phyloP scores from a whole-genome alignment of 2,797 vertebrate genomes.

The Geotrypetes seraphini region DNA sequence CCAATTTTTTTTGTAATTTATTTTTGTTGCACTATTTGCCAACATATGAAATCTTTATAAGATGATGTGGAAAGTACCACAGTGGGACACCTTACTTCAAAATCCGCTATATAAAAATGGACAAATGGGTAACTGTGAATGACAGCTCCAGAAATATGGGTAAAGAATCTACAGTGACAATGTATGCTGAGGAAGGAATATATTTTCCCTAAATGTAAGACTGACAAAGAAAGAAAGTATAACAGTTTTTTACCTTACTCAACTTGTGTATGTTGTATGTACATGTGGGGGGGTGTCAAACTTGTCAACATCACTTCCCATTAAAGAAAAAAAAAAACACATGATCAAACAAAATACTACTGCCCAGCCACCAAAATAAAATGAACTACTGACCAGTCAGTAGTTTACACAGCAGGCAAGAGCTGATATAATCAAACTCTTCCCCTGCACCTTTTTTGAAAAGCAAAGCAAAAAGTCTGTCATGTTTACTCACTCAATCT shows the following conservation, averaged over 20 bases:
- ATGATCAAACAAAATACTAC: too few relatives aligned
- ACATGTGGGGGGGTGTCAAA: too few relatives aligned
- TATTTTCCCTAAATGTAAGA: slow-evolving; percentile 23
- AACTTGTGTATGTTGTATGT: too few relatives aligned
- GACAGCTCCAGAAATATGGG: slow-evolving; percentile 31
- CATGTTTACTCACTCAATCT: too few relatives aligned
- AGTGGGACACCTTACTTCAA: slow-evolving; percentile 27
- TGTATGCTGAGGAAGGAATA: slow-evolving; percentile 18
- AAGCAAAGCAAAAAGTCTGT: too few relatives aligned
- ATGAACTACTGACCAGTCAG: too few relatives aligned
- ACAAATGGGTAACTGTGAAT: slow-evolving; percentile 33
- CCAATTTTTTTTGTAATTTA: slow-evolving; percentile 19
- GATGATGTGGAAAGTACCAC: slow-evolving; percentile 28
- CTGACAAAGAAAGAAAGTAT: slow-evolving; percentile 38
- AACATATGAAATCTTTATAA: slow-evolving; percentile 33
- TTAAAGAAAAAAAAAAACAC: too few relatives aligned
- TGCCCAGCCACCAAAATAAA: too few relatives aligned
- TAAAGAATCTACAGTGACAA: slow-evolving; percentile 16
- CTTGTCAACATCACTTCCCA: too few relatives aligned
- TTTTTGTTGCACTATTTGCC: slow-evolving; percentile 26
- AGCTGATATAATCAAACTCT: too few relatives aligned
- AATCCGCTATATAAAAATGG: slow-evolving; percentile 25
- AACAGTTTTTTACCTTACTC: slow-evolving; percentile 46
- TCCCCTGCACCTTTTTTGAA: too few relatives aligned
- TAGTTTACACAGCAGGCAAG: too few relatives aligned